Percentiles rank a stretch among this genome's conserved stretches.
These are phyloP conservation scores for Cairina moschata DNA, from an alignment of 2,113 vertebrate genomes.

Conservation along the genomic window DNA sequence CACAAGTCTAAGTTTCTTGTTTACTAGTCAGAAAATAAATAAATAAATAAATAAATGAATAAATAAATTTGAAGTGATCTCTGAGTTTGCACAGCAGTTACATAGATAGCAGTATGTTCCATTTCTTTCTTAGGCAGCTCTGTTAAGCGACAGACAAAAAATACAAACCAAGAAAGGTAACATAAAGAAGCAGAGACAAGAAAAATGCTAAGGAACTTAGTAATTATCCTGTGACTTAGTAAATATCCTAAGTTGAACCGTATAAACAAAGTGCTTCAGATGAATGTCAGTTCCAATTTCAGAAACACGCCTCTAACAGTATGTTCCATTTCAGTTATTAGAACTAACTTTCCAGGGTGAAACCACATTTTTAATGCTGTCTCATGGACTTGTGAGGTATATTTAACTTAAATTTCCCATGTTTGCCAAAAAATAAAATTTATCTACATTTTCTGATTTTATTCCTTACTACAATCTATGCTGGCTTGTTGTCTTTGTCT, in stretches of 20 bases:
- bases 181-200: background rate
- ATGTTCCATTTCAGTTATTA: background rate
- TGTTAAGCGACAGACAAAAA: conserved; percentile 20
- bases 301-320: background rate
- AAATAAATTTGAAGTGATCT: background rate
- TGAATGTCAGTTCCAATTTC: fast-evolving
- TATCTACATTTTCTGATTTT: background rate
- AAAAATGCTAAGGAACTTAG: background rate
- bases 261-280: background rate
- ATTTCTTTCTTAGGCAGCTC: conserved; percentile 40
- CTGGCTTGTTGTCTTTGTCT: background rate
- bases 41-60: background rate
- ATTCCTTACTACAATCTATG: background rate
- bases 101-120: conserved; percentile 48
- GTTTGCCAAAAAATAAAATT: background rate
- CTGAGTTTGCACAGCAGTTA: conserved; percentile 68
- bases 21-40: background rate
- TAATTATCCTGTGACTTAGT: background rate
- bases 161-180: background rate
- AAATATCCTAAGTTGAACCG: background rate
- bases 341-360: background rate
- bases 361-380: background rate
- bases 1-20: background rate
- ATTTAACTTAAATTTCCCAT: background rate
- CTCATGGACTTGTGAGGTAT: background rate